A percentile compares a stretch with the other conserved stretches of the same genome.
Conservation (phyloP, 2,888 invertebrate species). For the Amiota mariae region DNA sequence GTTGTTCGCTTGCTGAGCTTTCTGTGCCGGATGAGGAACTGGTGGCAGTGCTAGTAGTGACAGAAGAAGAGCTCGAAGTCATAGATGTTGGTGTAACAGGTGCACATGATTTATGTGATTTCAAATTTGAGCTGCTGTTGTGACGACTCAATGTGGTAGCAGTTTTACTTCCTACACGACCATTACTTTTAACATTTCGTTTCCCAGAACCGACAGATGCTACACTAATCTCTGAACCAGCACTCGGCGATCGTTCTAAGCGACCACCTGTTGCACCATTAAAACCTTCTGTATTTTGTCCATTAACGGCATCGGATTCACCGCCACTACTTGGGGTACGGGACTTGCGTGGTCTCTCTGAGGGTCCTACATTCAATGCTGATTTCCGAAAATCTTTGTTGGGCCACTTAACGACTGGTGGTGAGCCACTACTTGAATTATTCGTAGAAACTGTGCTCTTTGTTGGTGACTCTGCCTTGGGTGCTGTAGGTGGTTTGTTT, state of each 20-base stretch:
- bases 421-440: constrained; percentile 56
- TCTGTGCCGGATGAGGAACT: constrained; percentile 68
- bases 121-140: constrained; percentile 58
- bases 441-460: constrained; percentile 72
- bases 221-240: constrained; percentile 75
- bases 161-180: constrained; percentile 58
- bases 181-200: constrained; percentile 69
- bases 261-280: constrained; percentile 51
- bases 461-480: constrained; percentile 72
- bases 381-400: constrained; percentile 86
- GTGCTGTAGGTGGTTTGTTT: constrained; percentile 57
- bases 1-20: constrained; percentile 57
- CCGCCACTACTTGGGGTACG: constrained; percentile 72
- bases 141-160: constrained; percentile 68
- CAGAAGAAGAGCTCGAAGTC: not conserved
- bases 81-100: constrained; percentile 24
- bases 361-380: constrained; percentile 79
- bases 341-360: constrained; percentile 71
- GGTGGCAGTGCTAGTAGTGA: constrained; percentile 59
- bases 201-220: constrained; percentile 63
- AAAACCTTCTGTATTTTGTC: constrained; percentile 34
- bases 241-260: constrained; percentile 74
- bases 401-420: constrained; percentile 71
- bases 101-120: constrained; percentile 52
- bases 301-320: constrained; percentile 61